These are phyloP conservation scores for Perca schrenkii DNA, from an alignment of 2,113 vertebrate species.

Conservation along the genomic window DNA sequence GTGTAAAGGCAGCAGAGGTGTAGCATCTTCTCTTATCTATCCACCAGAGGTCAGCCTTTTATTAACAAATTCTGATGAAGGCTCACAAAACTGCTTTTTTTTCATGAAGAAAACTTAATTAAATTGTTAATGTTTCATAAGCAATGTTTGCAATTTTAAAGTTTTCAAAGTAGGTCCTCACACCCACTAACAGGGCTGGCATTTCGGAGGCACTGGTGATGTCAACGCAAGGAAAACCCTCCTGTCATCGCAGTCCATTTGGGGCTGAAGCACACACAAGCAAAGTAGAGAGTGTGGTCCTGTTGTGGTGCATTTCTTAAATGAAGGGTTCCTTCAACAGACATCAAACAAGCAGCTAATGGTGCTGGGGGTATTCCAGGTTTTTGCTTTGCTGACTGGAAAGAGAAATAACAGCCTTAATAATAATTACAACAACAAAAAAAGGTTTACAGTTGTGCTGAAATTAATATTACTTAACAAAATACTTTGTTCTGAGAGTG, in stretches of 20 bases:
- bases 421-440: not conserved
- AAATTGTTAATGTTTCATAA: slow-evolving; percentile 3
- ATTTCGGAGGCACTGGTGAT: slow-evolving; percentile 17
- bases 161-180: not conserved
- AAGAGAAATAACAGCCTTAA: slow-evolving; percentile 14
- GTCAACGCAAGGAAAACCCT: slow-evolving; percentile 38
- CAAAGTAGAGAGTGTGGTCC: slow-evolving; percentile 47
- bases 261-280: slow-evolving; percentile 16
- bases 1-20: slow-evolving; percentile 11
- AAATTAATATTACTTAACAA: slow-evolving; percentile 11
- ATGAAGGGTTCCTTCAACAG: slow-evolving; percentile 52
- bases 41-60: slow-evolving; percentile 85
- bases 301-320: slow-evolving; percentile 34
- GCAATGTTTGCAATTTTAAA: not conserved
- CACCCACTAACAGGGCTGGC: not conserved
- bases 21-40: slow-evolving; percentile 43
- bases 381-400: not conserved
- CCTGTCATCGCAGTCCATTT: slow-evolving; percentile 50
- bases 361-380: not conserved
- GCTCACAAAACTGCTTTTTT: slow-evolving; percentile 45
- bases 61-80: slow-evolving; percentile 69
- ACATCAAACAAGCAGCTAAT: slow-evolving; percentile 40
- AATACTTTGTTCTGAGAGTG: not conserved
- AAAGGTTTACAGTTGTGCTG: slow-evolving; percentile 8
- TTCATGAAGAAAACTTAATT: slow-evolving; percentile 5